Base-by-base conservation (phyloP, 2,113 vertebrate species). In the Tyto alba region DNA sequence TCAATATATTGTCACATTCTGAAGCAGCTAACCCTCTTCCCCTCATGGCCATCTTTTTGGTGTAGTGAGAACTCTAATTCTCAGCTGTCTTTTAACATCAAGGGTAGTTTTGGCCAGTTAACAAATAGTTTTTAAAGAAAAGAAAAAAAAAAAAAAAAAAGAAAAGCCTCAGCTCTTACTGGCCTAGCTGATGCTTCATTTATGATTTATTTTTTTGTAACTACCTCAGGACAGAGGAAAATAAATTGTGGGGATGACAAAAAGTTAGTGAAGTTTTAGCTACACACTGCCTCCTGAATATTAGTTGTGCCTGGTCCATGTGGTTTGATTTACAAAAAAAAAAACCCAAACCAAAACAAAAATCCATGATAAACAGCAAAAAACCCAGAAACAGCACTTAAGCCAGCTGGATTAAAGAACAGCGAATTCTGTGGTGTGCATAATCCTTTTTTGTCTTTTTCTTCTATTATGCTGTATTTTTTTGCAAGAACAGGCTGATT, bases 221-320 rank as follows among this genome's bases (percentile, higher is more conserved):
- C 98, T 98, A 98, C 98, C 98, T 98, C 98, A 98, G 98, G 98
- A 98, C 97, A 98, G 98, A 98, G 97, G 97, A 98, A 97, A 97
- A 97, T 84, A 97, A 97, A 96, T 97, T 94, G 77, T 97, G 98
- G 97, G 98, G 96, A 98, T 98, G 56, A 95, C 81, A 97, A 97
- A 96, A 84, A 78, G 41, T 98, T 97, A 96, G 85, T 97, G 63
- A 98, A 96, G 96, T 98, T 97, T 98, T 97, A 98, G 98, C 98
- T 98, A 98, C 96, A 97, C 98, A 97, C 96, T 97, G 97, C 97
- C 98, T 98, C 94, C 88, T 97, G 85, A 95, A 96, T 98, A 96
- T 98, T 98, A 98, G 97, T 98, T 97, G 97, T 98, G 98, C 97
- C 98, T 98, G 98, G 95, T 98, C 97, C 96, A 96, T 97, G 96